Conservation (phyloP, 2,797 vertebrate genomes). For the Tokudaia muenninki region DNA sequence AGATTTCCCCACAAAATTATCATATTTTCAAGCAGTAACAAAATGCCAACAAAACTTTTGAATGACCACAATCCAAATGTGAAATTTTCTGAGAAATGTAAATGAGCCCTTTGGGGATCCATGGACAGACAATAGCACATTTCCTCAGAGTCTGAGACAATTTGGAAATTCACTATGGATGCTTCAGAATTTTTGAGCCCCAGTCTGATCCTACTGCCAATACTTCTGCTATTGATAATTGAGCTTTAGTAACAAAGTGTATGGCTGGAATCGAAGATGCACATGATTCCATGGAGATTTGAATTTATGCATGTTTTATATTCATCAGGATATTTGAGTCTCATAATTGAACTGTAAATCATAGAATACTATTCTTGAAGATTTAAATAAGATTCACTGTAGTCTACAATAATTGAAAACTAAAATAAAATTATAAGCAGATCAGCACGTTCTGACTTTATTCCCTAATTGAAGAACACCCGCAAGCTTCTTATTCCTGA, state of each 20-base stretch:
- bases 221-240: slow-evolving; percentile 14
- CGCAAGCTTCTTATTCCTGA: not conserved
- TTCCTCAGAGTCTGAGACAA: not conserved
- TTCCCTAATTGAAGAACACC: not conserved
- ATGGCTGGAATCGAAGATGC: not conserved
- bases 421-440: not conserved
- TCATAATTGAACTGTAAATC: slow-evolving; percentile 7
- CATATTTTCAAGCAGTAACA: not conserved
- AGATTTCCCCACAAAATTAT: not conserved
- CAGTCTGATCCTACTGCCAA: not conserved
- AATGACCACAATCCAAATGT: not conserved
- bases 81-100: not conserved
- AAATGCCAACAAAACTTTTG: not conserved
- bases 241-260: not conserved
- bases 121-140: not conserved
- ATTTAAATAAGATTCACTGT: not conserved
- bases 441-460: not conserved
- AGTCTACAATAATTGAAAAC: slow-evolving; percentile 34
- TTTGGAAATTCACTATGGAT: not conserved
- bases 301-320: not conserved
- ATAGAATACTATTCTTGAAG: not conserved
- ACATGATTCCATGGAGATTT: not conserved
- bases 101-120: not conserved
- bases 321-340: slow-evolving; percentile 13
- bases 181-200: not conserved